These are phyloP conservation scores for Rutilus rutilus DNA, from an alignment of 2,113 vertebrate genomes.

Conservation along the genomic window DNA sequence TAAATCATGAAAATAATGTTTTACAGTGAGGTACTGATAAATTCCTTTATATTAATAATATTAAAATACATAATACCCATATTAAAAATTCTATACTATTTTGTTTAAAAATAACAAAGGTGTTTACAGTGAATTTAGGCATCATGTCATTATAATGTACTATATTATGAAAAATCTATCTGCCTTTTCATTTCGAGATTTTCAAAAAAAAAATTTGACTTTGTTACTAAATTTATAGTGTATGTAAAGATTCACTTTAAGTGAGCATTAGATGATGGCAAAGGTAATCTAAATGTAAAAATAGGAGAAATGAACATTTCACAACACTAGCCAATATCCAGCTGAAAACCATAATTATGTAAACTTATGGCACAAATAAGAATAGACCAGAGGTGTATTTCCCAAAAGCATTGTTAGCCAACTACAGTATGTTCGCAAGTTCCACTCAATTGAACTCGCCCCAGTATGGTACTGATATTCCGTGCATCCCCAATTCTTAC, in stretches of 20 bases:
- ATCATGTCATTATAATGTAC: background rate
- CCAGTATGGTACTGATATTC: background rate
- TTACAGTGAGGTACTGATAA: background rate
- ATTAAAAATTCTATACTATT: background rate
- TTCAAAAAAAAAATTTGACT: background rate
- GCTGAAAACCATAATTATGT: too few relatives aligned
- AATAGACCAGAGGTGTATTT: too few relatives aligned
- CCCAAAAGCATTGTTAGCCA: too few relatives aligned
- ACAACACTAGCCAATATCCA: background rate
- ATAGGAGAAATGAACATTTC: background rate
- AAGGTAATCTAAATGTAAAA: background rate
- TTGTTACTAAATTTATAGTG: background rate
- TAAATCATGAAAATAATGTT: too few relatives aligned
- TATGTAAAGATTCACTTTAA: background rate
- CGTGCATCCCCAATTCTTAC: background rate
- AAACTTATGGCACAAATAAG: too few relatives aligned
- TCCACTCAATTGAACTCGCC: too few relatives aligned
- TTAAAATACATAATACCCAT: background rate
- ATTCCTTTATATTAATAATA: background rate
- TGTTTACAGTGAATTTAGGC: too few relatives aligned
- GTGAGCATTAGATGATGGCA: background rate
- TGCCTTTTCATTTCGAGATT: background rate
- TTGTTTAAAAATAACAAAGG: background rate
- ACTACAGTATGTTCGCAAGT: too few relatives aligned
- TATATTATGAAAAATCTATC: background rate